phyloP scores from a whole-genome alignment of 2,888 invertebrate species.

The Odontocolon sp. region DNA sequence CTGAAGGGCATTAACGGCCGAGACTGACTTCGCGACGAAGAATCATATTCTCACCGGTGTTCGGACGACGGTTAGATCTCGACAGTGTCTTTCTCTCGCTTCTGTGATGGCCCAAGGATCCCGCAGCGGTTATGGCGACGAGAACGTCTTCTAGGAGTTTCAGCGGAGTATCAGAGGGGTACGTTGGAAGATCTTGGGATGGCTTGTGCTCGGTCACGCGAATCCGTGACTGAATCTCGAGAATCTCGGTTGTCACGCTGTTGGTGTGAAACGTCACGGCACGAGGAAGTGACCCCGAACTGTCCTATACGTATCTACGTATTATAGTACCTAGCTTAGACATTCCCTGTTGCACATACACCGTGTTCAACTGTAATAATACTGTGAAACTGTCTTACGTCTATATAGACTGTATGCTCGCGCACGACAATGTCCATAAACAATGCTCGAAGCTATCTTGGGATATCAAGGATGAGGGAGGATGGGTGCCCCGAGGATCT shows the following conservation, averaged over 20 bases:
- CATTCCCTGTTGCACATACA: slow-evolving; percentile 2
- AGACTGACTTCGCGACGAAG: slow-evolving; percentile 16
- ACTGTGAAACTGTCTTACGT: no score
- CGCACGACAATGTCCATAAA: slow-evolving; percentile 75
- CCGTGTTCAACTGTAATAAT: background rate
- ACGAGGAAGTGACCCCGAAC: slow-evolving; percentile 78
- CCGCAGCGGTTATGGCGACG: background rate
- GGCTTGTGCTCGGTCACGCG: slow-evolving; percentile 67
- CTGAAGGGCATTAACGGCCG: slow-evolving; percentile 54
- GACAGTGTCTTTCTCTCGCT: background rate
- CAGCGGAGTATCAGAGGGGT: background rate
- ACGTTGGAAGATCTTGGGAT: background rate
- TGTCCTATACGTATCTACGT: slow-evolving; percentile 61
- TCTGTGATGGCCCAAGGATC: background rate
- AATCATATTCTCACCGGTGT: slow-evolving; percentile 34
- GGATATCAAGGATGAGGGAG: slow-evolving; percentile 71
- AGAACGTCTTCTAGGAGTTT: background rate
- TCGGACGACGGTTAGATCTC: background rate
- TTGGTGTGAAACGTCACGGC: slow-evolving; percentile 74
- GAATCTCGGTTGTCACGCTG: slow-evolving; percentile 73
- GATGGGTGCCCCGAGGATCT: slow-evolving; percentile 73
- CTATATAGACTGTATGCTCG: slow-evolving; percentile 41
- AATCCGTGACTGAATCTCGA: slow-evolving; percentile 74
- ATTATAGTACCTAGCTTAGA: background rate
- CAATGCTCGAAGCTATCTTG: slow-evolving; percentile 76